Base-by-base conservation (phyloP, 2,888 invertebrate species). In the Hoplodrina blanda region DNA sequence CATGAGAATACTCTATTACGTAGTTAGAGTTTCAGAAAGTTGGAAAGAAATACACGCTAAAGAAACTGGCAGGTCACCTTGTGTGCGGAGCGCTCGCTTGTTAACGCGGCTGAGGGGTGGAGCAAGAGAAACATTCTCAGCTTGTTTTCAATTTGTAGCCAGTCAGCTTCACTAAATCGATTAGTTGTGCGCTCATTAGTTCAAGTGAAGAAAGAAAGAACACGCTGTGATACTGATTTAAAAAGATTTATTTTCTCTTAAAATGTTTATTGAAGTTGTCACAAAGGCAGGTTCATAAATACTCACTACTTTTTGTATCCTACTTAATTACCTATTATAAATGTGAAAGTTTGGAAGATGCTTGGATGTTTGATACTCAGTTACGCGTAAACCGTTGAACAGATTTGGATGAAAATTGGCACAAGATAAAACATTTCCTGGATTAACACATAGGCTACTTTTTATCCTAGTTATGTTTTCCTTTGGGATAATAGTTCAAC, bases 181-280 rank as follows among this genome's bases (percentile, higher is more conserved):
- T 73, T 62, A 73, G 30, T 55, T 46, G 54, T 19, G 62, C 25
- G 55, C 52, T 77, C 64, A 77, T 73, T 78, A 56, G 55, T 72
- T 55, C 3, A 53, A 62, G 53, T 50, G 44, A 69, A 62, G n/a
- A 52, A 53, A 53, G 19, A 65, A 37, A 57, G 17, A 53, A 20
- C 1, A 6, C 44, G 30, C 17, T 13, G 1, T 20, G 19, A 52
- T 17, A 46, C 2, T 46, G 17, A 46, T 61, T 61, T 15, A 10
- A 25, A n/a, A 13, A 49, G 10, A 1, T 2, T 49, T 46, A n/a
- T 53, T 20, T 8, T n/a, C 2, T 49, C 1, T 4, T 20, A 20
- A 41, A 54, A 20, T 6, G 13, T 49, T 46, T n/a, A 8, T 30
- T 17, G 52, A 37, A 37, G 37, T 37, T 37, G 37, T 8, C 8